phyloP scores from a whole-genome alignment of 1,140 invertebrate genomes.

The Dermatophagoides farinae region DNA sequence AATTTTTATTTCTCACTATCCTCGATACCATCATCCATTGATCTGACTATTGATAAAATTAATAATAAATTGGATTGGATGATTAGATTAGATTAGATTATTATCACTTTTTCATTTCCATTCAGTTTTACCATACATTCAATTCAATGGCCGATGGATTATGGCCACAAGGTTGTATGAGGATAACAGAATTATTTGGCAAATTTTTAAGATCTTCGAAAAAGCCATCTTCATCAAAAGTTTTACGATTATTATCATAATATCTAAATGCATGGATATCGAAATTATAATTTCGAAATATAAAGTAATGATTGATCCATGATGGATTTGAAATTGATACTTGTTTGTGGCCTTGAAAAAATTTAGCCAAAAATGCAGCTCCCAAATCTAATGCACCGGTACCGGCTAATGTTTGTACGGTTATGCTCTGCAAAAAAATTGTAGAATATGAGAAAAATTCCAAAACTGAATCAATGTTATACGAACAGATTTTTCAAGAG shows the following conservation, averaged over 20 bases:
- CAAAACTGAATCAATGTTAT: background rate
- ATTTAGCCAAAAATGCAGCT: background rate
- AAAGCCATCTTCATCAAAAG: background rate
- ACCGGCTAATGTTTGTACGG: slow-evolving; percentile 8
- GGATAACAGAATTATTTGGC: background rate
- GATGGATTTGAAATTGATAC: background rate
- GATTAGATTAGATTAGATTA: background rate
- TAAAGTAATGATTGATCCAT: slow-evolving; percentile 6
- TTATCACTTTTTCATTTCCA: background rate
- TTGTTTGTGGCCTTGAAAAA: background rate
- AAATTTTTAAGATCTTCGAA: background rate
- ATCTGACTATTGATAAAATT: slow-evolving; percentile 26
- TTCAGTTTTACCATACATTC: background rate
- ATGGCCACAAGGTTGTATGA: slow-evolving; percentile 3
- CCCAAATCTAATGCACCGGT: slow-evolving; percentile 7
- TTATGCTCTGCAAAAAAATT: background rate
- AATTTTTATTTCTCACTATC: slow-evolving; percentile 42
- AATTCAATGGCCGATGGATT: background rate
- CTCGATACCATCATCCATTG: slow-evolving; percentile 62
- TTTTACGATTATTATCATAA: background rate
- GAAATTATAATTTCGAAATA: slow-evolving; percentile 2
- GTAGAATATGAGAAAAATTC: background rate
- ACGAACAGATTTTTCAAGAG: background rate
- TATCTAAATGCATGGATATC: background rate
- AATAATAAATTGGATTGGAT: background rate